Conservation (phyloP, 2,888 invertebrate species). For the Liodrosophila aerea region DNA sequence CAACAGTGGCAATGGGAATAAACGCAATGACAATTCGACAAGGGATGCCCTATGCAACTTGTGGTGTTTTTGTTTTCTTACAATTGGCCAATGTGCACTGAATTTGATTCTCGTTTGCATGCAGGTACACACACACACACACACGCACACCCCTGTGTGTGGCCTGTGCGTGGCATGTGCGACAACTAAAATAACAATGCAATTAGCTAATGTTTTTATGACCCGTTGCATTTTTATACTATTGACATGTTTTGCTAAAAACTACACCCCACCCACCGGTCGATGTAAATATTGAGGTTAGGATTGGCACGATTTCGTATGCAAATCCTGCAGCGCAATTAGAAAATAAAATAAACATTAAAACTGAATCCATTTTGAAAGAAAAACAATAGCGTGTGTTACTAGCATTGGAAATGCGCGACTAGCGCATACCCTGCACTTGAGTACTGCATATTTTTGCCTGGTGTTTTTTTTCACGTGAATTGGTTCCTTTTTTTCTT, state of each 20-base stretch:
- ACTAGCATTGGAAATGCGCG: no score
- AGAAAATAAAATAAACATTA: conserved; percentile 3
- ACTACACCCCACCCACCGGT: conserved; percentile 7
- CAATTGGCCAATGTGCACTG: background rate
- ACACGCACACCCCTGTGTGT: background rate
- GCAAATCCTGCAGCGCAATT: conserved; percentile 16
- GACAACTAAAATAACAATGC: conserved; percentile 24
- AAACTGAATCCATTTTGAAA: no score
- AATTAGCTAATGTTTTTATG: conserved; percentile 50
- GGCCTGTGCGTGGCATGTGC: background rate
- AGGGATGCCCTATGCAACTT: background rate
- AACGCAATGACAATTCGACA: conserved; percentile 3
- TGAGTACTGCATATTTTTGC: no score
- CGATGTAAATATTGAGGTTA: conserved; percentile 24
- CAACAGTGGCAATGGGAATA: conserved; percentile 5
- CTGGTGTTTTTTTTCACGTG: no score
- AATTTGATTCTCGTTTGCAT: background rate
- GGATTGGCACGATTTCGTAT: conserved; percentile 9
- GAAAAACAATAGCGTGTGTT: no score
- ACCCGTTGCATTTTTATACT: conserved; percentile 4
- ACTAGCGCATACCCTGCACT: no score
- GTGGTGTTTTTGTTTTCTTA: background rate
- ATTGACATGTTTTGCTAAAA: conserved; percentile 24
- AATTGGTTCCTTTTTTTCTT: no score
- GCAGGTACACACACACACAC: background rate